phyloP scores from a whole-genome alignment of 1,140 invertebrate genomes.

The Campoletis sonorensis region DNA sequence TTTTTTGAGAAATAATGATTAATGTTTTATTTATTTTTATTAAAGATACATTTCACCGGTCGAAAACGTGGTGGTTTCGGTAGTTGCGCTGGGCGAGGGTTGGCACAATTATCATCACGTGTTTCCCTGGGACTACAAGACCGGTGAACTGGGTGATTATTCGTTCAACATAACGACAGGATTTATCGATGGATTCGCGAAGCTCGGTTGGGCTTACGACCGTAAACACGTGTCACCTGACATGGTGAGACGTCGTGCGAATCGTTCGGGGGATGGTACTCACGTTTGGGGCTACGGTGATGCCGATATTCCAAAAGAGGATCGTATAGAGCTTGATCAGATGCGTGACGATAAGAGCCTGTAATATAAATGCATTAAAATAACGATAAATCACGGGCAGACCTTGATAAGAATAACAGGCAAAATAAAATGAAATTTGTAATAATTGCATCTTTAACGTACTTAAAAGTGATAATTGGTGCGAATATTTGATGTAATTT shows the following conservation, averaged over 20 bases:
- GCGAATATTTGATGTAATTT: neutral
- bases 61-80: conserved; percentile 83
- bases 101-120: conserved; percentile 98
- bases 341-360: conserved; percentile 67
- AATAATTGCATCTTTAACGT: neutral
- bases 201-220: conserved; percentile 86
- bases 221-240: conserved; percentile 80
- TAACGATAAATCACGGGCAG: neutral
- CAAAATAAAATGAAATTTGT: neutral
- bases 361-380: conserved; percentile 5
- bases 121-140: conserved; percentile 92
- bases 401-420: neutral
- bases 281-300: conserved; percentile 80
- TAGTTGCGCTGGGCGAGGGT: conserved; percentile 87
- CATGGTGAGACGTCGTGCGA: conserved; percentile 81
- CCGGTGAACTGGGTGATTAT: conserved; percentile 86
- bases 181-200: conserved; percentile 85
- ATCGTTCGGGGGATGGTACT: conserved; percentile 82
- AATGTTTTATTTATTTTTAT: conserved; percentile 6
- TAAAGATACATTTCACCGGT: conserved; percentile 84
- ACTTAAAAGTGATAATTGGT: neutral
- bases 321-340: conserved; percentile 74
- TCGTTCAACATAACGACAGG: conserved; percentile 82
- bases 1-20: too few relatives aligned
- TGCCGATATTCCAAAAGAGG: conserved; percentile 76